A percentile compares a stretch with the other conserved stretches of the same genome.
phyloP scores from a whole-genome alignment of 1,140 invertebrate genomes.

The Stenopsyche tienmushanensis region DNA sequence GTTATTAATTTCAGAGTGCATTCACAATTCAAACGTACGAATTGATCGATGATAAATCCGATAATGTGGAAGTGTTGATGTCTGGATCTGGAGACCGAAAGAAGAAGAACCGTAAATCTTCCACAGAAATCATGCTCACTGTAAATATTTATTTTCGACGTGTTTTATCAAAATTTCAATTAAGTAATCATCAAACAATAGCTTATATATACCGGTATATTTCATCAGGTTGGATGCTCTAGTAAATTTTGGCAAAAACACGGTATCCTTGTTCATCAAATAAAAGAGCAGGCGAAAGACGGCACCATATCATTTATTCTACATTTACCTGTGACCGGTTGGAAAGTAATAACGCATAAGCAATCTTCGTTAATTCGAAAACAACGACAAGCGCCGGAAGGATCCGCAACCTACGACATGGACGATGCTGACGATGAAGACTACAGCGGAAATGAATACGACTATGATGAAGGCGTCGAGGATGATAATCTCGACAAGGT shows the following conservation, averaged over 20 bases:
- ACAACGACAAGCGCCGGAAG: constrained; percentile 46
- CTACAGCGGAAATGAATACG: constrained; percentile 44
- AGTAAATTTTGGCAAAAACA: constrained; percentile 61
- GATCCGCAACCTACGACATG: constrained; percentile 50
- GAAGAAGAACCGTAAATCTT: constrained; percentile 28
- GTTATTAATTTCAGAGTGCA: constrained; percentile 29
- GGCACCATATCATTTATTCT: constrained; percentile 64
- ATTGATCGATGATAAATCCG: constrained; percentile 7
- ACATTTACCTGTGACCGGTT: constrained; percentile 64
- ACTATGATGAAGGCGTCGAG: constrained; percentile 49
- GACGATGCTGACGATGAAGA: constrained; percentile 48
- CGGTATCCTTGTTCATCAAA: constrained; percentile 59
- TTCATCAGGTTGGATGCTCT: constrained; percentile 65
- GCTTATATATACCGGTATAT: neutral
- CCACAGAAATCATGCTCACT: constrained; percentile 29
- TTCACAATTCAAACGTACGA: constrained; percentile 37
- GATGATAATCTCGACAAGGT: no score
- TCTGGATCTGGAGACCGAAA: constrained; percentile 26
- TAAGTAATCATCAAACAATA: constrained; percentile 6
- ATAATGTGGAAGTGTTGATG: constrained; percentile 22
- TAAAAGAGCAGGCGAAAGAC: constrained; percentile 62
- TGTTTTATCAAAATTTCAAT: neutral
- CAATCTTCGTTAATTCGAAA: constrained; percentile 37
- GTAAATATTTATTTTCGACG: constrained; percentile 19
- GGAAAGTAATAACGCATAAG: constrained; percentile 57